Evolutionary conservation across 2,113 vertebrate genomes (phyloP).

Genomic region (Illadopsis cleaveri): DNA sequence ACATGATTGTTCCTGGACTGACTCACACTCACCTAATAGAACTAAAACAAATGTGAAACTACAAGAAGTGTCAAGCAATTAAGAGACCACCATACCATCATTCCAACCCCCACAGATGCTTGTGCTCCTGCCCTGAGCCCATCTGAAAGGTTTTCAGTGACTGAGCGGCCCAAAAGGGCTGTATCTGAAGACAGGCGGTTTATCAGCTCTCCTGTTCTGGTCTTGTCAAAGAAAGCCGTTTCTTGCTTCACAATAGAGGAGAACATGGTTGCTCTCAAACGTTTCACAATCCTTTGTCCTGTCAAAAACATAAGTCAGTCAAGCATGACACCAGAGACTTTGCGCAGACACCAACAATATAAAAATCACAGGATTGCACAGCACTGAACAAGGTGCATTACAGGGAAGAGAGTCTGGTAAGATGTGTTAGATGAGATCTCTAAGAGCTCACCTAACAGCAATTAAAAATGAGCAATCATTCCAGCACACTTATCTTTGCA

Average conservation of each 20-base stretch:
- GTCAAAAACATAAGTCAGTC: conserved; percentile 23
- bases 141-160: conserved; percentile 96
- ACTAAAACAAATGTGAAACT: neutral
- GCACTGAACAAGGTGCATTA: neutral
- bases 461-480: neutral
- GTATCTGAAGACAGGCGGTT: conserved; percentile 95
- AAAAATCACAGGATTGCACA: neutral
- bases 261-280: conserved; percentile 85
- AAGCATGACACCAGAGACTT: neutral
- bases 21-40: neutral
- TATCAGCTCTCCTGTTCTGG: conserved; percentile 92
- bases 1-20: neutral
- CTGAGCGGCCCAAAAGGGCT: conserved; percentile 82
- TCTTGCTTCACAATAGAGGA: conserved; percentile 93
- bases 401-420: neutral
- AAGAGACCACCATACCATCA: conserved; percentile 87
- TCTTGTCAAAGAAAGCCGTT: conserved; percentile 94
- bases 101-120: conserved; percentile 87
- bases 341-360: neutral
- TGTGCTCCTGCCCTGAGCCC: conserved; percentile 91
- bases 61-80: neutral
- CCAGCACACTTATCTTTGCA: neutral
- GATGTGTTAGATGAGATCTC: neutral
- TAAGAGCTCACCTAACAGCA: neutral
- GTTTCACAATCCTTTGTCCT: conserved; percentile 93